Base-by-base conservation (phyloP, 1,140 invertebrate species). In the Magallana angulata region DNA sequence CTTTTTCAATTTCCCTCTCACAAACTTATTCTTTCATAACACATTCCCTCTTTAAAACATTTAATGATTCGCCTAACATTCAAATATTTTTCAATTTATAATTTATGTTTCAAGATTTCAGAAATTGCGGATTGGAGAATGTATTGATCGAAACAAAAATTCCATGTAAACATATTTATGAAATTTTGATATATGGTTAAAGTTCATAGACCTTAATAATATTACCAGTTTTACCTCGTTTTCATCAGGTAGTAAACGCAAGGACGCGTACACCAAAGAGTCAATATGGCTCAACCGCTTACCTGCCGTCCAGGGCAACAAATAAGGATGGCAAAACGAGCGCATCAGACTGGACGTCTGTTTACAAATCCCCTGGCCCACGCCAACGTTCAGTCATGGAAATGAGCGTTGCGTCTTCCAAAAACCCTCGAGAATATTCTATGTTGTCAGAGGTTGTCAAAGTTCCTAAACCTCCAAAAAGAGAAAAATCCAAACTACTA, bases 401-500 rank as follows among this genome's bases (percentile, higher is more conserved):
- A 14, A 82, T 76, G 87, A 88, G 87, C 48, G 14, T 48, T 16
- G 68, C 83, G 11, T 88, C 83, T 3, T 84, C 87, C 5, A 88
- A 88, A 85, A 82, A 82, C 16, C 64, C 87, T 9, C 71, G 59
- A 85, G 87, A 88, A 6, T 71, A 84, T 84, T 60, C 62, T 6
- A 57, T 88, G 64, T 80, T 88, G 7, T 36, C 82, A 30, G 82
- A 88, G 71, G 81, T 81, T 60, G 57, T 88, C 36, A 64, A 76
- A 80, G 81, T 84, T 57, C 48, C 57, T 7, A 88, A 85, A 88
- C 81, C 86, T 82, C 81, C 81, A 16, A 88, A 85, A 88, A 36
- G 83, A 68, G 56, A 85, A 88, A 84, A 85, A 60, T 85, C 87
- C 36, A 88, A 88, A 84, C 56, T 88, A 56, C 82, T 88, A n/a